Evolutionary conservation across 2,888 invertebrate species (phyloP).

Genomic region (Melieria crassipennis): DNA sequence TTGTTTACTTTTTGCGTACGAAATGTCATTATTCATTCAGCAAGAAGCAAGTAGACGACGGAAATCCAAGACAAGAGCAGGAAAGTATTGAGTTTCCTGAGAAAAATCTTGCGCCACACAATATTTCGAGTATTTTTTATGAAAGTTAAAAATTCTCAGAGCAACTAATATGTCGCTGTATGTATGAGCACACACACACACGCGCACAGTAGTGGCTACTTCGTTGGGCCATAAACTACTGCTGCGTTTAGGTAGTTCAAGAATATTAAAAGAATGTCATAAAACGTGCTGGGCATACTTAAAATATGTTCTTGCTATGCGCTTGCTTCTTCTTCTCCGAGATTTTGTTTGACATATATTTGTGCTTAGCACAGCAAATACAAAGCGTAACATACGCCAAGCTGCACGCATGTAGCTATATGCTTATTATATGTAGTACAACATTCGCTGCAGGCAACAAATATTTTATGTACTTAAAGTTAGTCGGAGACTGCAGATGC

Average conservation of each 20-base stretch:
- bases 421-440: too few species aligned
- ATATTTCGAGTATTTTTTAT: too few species aligned
- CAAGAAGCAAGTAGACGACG: too few species aligned
- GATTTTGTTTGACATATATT: slow-evolving; percentile 56
- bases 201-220: background rate
- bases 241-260: background rate
- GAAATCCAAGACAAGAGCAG: too few species aligned
- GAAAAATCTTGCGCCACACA: too few species aligned
- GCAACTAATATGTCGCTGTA: too few species aligned
- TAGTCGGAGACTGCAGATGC: background rate
- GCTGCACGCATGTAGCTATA: too few species aligned
- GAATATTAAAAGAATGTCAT: slow-evolving; percentile 5
- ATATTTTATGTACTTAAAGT: slow-evolving; percentile 47
- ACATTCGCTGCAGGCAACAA: slow-evolving; percentile 56
- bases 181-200: background rate
- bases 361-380: slow-evolving; percentile 61
- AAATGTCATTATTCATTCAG: too few species aligned
- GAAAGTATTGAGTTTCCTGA: too few species aligned
- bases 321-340: slow-evolving; percentile 23
- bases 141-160: too few species aligned
- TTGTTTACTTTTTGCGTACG: too few species aligned
- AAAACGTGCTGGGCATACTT: slow-evolving; percentile 19
- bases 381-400: slow-evolving; percentile 48
- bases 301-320: background rate
- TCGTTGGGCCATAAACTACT: too few species aligned